Evolutionary conservation across 2,797 vertebrate genomes (phyloP), one percentile per base, ranked within the genome.

Genomic region (Pangasius macronema): DNA sequence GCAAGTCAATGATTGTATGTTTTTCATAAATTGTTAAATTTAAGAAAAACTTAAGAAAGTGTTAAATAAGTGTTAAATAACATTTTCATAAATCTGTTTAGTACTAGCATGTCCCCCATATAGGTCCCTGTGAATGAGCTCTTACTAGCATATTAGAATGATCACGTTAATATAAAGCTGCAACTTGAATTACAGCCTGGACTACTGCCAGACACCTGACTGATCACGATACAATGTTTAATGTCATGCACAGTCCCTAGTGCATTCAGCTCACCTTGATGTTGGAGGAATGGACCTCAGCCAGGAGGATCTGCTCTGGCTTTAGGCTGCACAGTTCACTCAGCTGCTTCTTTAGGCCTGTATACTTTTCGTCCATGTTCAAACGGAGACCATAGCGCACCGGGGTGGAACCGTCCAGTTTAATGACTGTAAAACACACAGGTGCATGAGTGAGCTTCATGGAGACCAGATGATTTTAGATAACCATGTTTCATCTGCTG

Each of bases 321-420:
- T 98, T 99, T 90, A 99, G 95, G 84, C 93, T 94, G 92, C 98
- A 99, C 89, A 99, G 96, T n/a, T 99, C 97, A 79, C 99, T 99
- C 85, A 99, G 95, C 89, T 98, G 98, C 79, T 98, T 99, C 95
- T 99, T 99, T 92, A 99, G 94, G 27, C 97, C 98, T 0, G 97
- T 99, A 91, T 99, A 99, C 90, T 99, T 99, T 89, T 99, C 99
- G 88, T 99, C 99, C 98, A 99, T 99, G 89, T 99, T 99, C 88
- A 99, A 82, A 86, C 99, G 96, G 88, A 99, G 94, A 61, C 98
- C 98, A 0, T 96, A 99, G 79, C 98, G 96, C 79, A 99, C 93
- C 0, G 99, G 98, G 0, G 98, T 99, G 82, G 97, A 98, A 51
- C 98, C 99, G 20, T 99, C 98, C 93, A 99, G 94, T 89, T 98